phyloP scores from a whole-genome alignment of 2,888 invertebrate genomes.

The Drosophila helvetica region DNA sequence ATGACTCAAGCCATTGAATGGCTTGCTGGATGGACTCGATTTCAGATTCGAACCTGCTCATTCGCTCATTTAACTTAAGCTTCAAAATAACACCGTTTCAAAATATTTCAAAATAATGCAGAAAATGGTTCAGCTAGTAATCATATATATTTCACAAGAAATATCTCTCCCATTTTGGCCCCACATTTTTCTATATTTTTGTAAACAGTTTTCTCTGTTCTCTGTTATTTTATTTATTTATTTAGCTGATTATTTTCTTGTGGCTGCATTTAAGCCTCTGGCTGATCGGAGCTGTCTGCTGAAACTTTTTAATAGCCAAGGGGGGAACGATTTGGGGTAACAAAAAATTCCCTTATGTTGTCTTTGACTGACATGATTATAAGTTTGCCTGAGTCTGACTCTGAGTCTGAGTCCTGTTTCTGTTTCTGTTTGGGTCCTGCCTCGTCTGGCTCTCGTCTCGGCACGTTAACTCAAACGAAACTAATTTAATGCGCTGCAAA shows the following conservation, averaged over 20 bases:
- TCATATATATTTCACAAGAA: no score
- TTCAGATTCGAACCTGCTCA: no score
- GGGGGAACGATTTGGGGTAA: neutral
- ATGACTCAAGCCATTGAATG: no score
- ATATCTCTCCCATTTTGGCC: no score
- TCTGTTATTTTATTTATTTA: conserved; percentile 24
- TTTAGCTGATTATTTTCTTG: conserved; percentile 51
- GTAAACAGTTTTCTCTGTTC: neutral
- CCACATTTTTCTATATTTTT: neutral
- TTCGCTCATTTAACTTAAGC: no score
- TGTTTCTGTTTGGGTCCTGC: conserved; percentile 1
- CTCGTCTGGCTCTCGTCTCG: conserved; percentile 50
- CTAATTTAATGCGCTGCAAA: conserved; percentile 80
- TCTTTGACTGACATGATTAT: conserved; percentile 80
- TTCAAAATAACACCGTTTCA: no score
- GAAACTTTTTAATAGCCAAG: conserved; percentile 35
- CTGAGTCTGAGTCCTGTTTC: conserved; percentile 12
- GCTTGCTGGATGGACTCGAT: no score
- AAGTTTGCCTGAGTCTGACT: conserved; percentile 61
- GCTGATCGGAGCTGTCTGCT: conserved; percentile 33
- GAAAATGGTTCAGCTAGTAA: no score
- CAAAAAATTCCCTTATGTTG: conserved; percentile 65
- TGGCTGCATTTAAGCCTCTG: conserved; percentile 26
- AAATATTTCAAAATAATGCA: no score
- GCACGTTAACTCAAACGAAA: conserved; percentile 81